Evolutionary conservation across 2,113 vertebrate species (phyloP), one percentile per base, ranked within the genome.

Genomic region (Syngnathus floridae): DNA sequence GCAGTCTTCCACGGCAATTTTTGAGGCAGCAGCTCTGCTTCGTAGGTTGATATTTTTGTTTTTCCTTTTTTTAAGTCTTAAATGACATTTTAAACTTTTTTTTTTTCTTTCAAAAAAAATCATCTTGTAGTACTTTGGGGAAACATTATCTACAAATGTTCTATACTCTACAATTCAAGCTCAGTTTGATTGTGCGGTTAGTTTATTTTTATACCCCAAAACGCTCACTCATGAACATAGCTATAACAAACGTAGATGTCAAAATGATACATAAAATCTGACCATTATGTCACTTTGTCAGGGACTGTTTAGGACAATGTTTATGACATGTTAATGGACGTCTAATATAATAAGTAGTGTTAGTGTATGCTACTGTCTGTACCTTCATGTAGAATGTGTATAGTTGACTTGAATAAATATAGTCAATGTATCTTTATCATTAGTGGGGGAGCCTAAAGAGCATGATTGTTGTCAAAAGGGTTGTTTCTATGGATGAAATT

Each of bases 261-360:
- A 70, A 81, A 72, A 86, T 81, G 51, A 75, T 77, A 79, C 69
- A 87, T 78, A 45, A 80, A 83, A 87, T 79, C 82, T 89, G 89
- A 70, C 88, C 87, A 85, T 66, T 79, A 85, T 89, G 89, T 79
- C 90, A 90, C 88, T 77, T 81, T 76, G 89, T 91, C 90, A 91
- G 89, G 89, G 89, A 91, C 79, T 85, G 88, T 87, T 87, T 83
- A 83, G 83, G 26, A 31, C 26, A 31, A 82, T 81, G 82, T 80
- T 75, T 90, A 80, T 82, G 78, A 84, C 83, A 84, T 84, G 80
- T 86, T 78, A 77, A 76, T 84, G 77, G 79, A 78, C 67, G 74
- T 90, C 81, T 84, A 79, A 78, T 84, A 84, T 80, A 87, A 84
- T 64, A 71, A 82, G 73, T 86, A 85, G 79, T 88, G 73, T 79